Conservation (phyloP, 2,113 vertebrate species). For the Hydrochoerus hydrochaeris region DNA sequence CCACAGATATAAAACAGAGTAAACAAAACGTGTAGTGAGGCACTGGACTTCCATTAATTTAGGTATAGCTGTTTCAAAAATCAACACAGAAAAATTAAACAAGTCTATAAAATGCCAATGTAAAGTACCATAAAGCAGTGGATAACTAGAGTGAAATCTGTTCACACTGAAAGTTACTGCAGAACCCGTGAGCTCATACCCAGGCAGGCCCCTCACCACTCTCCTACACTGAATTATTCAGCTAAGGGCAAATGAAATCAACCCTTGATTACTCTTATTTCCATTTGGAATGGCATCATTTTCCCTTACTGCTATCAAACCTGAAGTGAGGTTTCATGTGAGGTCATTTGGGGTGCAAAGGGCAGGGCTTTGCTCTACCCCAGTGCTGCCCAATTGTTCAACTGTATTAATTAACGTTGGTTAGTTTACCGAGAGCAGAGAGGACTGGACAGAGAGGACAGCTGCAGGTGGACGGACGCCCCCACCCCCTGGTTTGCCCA, state of each 20-base stretch:
- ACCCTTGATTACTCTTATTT: not conserved
- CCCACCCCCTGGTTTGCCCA: not conserved
- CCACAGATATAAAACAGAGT: not conserved
- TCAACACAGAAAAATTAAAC: not conserved
- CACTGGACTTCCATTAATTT: not conserved
- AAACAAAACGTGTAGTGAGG: not conserved
- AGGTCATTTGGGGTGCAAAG: not conserved
- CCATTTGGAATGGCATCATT: not conserved
- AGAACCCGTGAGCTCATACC: not conserved
- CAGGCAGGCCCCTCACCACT: not conserved
- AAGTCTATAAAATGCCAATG: not conserved
- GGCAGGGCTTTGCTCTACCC: not conserved
- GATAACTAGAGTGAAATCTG: not conserved
- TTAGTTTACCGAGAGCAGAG: not conserved
- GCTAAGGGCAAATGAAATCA: not conserved
- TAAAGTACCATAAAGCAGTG: not conserved
- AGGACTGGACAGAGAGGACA: not conserved
- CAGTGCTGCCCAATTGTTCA: not conserved
- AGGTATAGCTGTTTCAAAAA: not conserved
- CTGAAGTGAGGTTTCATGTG: not conserved
- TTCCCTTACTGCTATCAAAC: not conserved
- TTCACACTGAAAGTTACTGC: not conserved
- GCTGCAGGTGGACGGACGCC: not conserved
- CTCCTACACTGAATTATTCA: not conserved
- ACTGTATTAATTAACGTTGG: not conserved